phyloP scores from a whole-genome alignment of 1,140 invertebrate genomes.

The Holcopasites calliopsidis region DNA sequence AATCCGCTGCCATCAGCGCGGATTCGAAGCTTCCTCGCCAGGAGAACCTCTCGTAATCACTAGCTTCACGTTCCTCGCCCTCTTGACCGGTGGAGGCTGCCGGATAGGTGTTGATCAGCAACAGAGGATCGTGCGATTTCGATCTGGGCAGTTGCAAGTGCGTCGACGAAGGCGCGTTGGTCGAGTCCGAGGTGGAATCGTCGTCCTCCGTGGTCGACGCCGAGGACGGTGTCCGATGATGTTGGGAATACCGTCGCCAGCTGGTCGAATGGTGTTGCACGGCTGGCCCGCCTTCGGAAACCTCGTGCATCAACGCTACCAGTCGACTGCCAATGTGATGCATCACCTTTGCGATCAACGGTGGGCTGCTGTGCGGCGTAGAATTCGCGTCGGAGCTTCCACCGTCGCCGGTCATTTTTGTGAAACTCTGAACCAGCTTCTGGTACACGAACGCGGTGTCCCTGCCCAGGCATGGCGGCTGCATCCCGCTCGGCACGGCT shows the following conservation, averaged over 20 bases:
- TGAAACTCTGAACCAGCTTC: slow-evolving; percentile 89
- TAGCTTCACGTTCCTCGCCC: slow-evolving; percentile 87
- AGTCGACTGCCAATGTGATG: slow-evolving; percentile 94
- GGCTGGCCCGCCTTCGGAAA: slow-evolving; percentile 85
- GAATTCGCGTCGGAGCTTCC: slow-evolving; percentile 74
- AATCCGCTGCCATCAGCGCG: slow-evolving; percentile 90
- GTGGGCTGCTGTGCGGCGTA: slow-evolving; percentile 87
- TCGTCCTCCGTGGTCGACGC: slow-evolving; percentile 89
- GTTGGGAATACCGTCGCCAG: slow-evolving; percentile 73
- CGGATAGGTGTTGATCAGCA: slow-evolving; percentile 81
- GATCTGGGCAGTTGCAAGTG: slow-evolving; percentile 82
- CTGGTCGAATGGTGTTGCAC: slow-evolving; percentile 74
- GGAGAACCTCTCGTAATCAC: slow-evolving; percentile 92
- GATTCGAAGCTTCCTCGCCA: slow-evolving; percentile 95
- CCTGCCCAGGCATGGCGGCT: slow-evolving; percentile 80
- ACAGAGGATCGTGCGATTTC: slow-evolving; percentile 88
- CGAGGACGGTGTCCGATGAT: slow-evolving; percentile 83
- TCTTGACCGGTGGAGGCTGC: slow-evolving; percentile 77
- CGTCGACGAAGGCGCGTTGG: slow-evolving; percentile 68
- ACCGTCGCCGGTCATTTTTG: slow-evolving; percentile 84
- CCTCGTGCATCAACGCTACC: slow-evolving; percentile 95
- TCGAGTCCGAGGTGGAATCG: slow-evolving; percentile 84
- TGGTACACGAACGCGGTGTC: slow-evolving; percentile 92
- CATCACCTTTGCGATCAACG: slow-evolving; percentile 94
- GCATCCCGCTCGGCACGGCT: slow-evolving; percentile 12